Base-by-base conservation (phyloP, 1,140 invertebrate species). In the Micrasema minimum region DNA sequence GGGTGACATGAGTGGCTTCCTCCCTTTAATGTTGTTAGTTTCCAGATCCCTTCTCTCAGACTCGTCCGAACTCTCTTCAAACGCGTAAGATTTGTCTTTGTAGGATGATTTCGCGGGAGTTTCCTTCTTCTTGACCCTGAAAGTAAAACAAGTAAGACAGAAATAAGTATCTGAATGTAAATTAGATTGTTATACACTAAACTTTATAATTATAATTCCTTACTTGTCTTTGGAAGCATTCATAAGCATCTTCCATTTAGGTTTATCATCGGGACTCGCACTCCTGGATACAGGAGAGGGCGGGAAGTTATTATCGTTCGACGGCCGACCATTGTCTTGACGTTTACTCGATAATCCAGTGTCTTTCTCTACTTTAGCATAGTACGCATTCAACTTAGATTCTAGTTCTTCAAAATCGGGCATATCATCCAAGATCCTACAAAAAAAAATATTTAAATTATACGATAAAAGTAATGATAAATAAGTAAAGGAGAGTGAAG, bases 341-440 rank as follows among this genome's bases (percentile, higher is more conserved):
- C 82, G 77, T 71, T 83, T 83, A 69, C 84, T 85, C 16, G 87
- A 76, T 2, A 85, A 78, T 1, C 85, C 85, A 16, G 84, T 85
- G 77, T 90, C 90, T 82, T 92, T 92, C 75, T 92, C 91, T 67
- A 92, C 87, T 83, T 91, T 90, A 26, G 90, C 88, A 81, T 92
- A 92, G 81, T 92, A 93, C 57, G 91, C 91, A 81, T 82, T 90
- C 71, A 93, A 83, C 78, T 92, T 92, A 4, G 89, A 90, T 79
- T 93, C 90, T 64, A 93, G 80, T 77, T 93, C 91, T 77, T 92
- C 91, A 43, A 93, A 81, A 76, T 91, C 91, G 11, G 90, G 88
- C 76, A 92, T 83, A 71, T 86, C 86, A 71, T 88, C 87, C 74
- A 89, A 78, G 74, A 87, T 83, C 75, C 86, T 85, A 66, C 35